These are phyloP conservation scores for Ophion ventricosus DNA, from an alignment of 2,888 invertebrate species.

Conservation along the genomic window DNA sequence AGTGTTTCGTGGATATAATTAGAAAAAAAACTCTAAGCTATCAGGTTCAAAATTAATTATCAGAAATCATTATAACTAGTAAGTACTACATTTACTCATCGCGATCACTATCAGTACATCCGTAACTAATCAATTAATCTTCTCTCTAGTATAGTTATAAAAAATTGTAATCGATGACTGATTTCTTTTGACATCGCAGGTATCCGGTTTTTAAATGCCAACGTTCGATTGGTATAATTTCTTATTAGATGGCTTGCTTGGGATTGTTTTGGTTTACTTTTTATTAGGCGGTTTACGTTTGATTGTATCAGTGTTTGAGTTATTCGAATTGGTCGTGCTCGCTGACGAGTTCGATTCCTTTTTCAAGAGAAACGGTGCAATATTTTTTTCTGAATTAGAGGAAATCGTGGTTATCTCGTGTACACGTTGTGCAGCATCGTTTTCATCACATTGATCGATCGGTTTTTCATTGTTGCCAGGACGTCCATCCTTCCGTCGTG, in stretches of 20 bases:
- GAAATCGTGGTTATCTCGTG: constrained; percentile 41
- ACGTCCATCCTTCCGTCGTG: constrained; percentile 72
- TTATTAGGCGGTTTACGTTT: constrained; percentile 74
- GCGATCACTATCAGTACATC: neutral
- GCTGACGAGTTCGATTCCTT: constrained; percentile 71
- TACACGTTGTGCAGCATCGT: constrained; percentile 17
- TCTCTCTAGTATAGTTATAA: neutral
- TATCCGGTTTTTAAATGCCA: constrained; percentile 27
- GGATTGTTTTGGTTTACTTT: constrained; percentile 74
- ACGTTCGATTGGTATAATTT: constrained; percentile 65
- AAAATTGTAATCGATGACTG: neutral
- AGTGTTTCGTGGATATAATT: neutral
- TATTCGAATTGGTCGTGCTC: constrained; percentile 70
- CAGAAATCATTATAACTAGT: neutral
- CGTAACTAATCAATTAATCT: neutral
- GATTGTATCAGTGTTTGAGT: constrained; percentile 75
- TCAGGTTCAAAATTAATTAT: neutral
- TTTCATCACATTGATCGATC: constrained; percentile 64
- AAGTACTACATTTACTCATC: neutral
- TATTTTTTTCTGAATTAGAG: constrained; percentile 69
- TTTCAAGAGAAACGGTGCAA: constrained; percentile 71
- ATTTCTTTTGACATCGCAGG: neutral
- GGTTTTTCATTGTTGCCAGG: constrained; percentile 46
- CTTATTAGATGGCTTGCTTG: constrained; percentile 72
- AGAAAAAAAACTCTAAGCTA: neutral